These are phyloP conservation scores for Eleginops maclovinus DNA, from an alignment of 2,113 vertebrate species.

Conservation along the genomic window DNA sequence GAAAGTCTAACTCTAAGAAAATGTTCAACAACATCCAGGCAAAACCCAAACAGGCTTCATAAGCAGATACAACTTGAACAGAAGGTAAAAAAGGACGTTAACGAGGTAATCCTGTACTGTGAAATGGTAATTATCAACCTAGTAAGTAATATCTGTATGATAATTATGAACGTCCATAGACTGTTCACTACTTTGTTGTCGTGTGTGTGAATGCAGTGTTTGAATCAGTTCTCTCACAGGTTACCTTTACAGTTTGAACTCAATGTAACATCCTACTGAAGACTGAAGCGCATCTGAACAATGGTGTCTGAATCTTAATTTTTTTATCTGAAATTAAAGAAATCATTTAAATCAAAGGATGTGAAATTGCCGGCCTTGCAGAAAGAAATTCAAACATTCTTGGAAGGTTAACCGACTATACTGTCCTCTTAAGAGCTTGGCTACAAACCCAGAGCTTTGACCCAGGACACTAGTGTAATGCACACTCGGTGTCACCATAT, in stretches of 20 bases:
- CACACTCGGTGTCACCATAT: slow-evolving; percentile 56
- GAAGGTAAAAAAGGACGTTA: no score
- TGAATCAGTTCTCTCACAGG: neutral
- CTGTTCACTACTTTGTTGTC: neutral
- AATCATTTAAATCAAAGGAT: neutral
- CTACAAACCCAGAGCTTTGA: slow-evolving; percentile 48
- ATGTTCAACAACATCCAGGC: neutral
- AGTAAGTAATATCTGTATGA: neutral
- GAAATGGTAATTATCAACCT: no score
- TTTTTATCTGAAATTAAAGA: neutral
- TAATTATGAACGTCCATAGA: neutral
- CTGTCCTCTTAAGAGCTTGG: slow-evolving; percentile 48
- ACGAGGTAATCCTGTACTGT: no score
- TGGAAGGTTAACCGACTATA: slow-evolving; percentile 40
- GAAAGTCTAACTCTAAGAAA: neutral
- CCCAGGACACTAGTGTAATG: slow-evolving; percentile 58
- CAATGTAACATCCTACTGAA: neutral
- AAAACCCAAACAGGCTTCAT: no score
- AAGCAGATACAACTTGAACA: no score
- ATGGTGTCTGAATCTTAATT: neutral
- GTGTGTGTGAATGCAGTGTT: neutral
- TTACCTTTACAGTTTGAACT: neutral
- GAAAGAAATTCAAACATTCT: slow-evolving; percentile 27
- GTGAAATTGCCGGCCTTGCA: neutral
- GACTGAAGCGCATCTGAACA: neutral